These are phyloP conservation scores for Coryphaenoides rupestris DNA, from an alignment of 2,113 vertebrate genomes.

Conservation along the genomic window DNA sequence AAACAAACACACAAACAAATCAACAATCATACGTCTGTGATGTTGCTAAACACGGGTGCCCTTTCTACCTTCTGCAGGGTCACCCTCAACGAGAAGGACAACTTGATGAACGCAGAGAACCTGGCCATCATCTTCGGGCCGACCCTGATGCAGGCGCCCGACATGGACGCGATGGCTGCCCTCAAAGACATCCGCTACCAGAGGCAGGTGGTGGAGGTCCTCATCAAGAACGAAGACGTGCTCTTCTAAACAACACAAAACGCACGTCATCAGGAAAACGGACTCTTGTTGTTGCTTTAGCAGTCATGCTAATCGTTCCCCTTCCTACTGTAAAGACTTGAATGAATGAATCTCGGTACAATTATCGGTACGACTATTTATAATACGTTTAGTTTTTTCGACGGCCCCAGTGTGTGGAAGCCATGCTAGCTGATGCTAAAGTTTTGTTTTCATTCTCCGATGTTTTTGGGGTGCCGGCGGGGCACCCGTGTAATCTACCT, in stretches of 20 bases:
- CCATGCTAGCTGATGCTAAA: conserved; percentile 34
- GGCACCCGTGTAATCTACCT: conserved; percentile 28
- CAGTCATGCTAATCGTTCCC: conserved; percentile 59
- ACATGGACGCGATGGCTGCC: conserved; percentile 89
- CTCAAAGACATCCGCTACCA: conserved; percentile 97
- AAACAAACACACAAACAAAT: no score
- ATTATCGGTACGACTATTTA: no score
- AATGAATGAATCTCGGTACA: conserved; percentile 69
- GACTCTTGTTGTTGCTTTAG: conserved; percentile 63
- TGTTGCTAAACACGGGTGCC: no score
- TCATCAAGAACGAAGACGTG: conserved; percentile 96
- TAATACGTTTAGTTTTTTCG: conserved; percentile 35
- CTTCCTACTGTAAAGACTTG: conserved; percentile 74
- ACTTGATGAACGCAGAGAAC: conserved; percentile 97
- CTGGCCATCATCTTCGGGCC: conserved; percentile 95
- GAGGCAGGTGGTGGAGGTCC: conserved; percentile 97
- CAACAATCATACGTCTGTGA: no score
- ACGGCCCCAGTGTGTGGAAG: conserved; percentile 47
- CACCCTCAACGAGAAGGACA: conserved; percentile 91
- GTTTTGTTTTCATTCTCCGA: no score
- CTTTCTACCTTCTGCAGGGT: conserved; percentile 77
- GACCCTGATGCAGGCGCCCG: conserved; percentile 92
- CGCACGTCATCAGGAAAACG: conserved; percentile 60
- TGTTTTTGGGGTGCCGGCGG: no score
- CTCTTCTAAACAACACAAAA: conserved; percentile 81